Base-by-base conservation (phyloP, 2,888 invertebrate genomes). In the Pollenia griseotomentosa region DNA sequence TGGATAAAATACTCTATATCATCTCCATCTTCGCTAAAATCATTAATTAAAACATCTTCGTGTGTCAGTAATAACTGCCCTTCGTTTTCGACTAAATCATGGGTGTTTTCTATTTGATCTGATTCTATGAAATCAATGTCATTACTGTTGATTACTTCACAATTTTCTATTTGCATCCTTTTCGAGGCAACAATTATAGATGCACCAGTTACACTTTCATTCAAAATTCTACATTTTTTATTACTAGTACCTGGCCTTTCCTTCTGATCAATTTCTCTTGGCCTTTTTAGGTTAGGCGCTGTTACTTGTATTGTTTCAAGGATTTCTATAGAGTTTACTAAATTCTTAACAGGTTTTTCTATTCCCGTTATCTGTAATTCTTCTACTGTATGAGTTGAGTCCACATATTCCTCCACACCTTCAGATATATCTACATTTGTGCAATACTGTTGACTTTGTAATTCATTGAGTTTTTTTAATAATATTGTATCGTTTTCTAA, bases 401-500 rank as follows among this genome's bases (percentile, higher is more conserved):
- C 61, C 11, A 19, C 8, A 14, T 12, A 61, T 33, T 33, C 33
- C 9, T 78, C 14, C 0, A 14, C 2, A 0, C 61, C 44, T 2
- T 65, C n/a, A 11, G 40, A n/a, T 53, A 68, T 19, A 40, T 75
- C 53, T 14, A 66, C 59, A 61, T 63, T 73, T 5, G 40, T 11
- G 11, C 2, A 6, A 14, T 19, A 46, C 14, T 78, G 65, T 33
- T 86, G 40, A 9, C n/a, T 70, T 59, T 86, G 53, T 1, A 83
- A 14, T 10, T 75, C 48, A 2, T 59, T 77, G 12, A 88, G 53
- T 4, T 51, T 68, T 8, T 57, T 77, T 12, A 66, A 9, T 8
- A 88, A 51, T 2, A 81, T 14, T 19, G 83, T 82, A 14, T 86
- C 84, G 16, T 86, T 84, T 5, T 88, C 77, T 5, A 90, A 83